Evolutionary conservation across 2,888 invertebrate genomes (phyloP), one percentile per base, ranked within the genome.

Genomic region (Allacma fusca): DNA sequence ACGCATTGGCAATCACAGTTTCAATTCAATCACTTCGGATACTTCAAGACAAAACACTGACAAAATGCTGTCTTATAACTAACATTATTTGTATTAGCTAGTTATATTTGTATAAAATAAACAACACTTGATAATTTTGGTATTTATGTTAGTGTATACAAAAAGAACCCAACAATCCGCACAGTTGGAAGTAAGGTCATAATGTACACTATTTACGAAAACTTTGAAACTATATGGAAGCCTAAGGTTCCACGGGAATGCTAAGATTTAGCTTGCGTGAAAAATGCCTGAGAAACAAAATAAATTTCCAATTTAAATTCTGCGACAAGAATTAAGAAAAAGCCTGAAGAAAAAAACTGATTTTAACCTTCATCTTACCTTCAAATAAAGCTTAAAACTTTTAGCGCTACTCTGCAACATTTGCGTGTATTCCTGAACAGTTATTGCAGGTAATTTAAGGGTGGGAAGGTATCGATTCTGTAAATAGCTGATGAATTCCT

Each of bases 341-440:
- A n/a, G n/a, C n/a, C n/a, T n/a, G n/a, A n/a, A n/a, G n/a, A n/a
- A n/a, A n/a, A n/a, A n/a, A n/a, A n/a, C n/a, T n/a, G n/a, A n/a
- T n/a, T n/a, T n/a, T n/a, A n/a, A n/a, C n/a, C n/a, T 29, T 26
- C 13, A 26, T 7, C 62, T 83, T 85, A 88, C 88, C 86, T 88
- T 88, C 59, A 87, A 84, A 85, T 87, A 88, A 76, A 85, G 85
- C 80, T 86, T 87, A 83, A 88, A 88, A 67, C 86, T 82, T 84
- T 88, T 88, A 24, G 80, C 83, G 79, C 88, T 88, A 67, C 87
- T 84, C 74, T 86, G 86, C 26, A 88, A 83, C 21, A 88, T 88
- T 75, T 86, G 85, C 80, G 88, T 87, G 81, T 87, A 88, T 80
- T 88, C 87, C 79, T 86, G 85, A 65, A 86, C 85, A 59, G 86